These are phyloP conservation scores for Drosophila navojoa DNA, from an alignment of 1,140 invertebrate genomes.

Conservation along the genomic window DNA sequence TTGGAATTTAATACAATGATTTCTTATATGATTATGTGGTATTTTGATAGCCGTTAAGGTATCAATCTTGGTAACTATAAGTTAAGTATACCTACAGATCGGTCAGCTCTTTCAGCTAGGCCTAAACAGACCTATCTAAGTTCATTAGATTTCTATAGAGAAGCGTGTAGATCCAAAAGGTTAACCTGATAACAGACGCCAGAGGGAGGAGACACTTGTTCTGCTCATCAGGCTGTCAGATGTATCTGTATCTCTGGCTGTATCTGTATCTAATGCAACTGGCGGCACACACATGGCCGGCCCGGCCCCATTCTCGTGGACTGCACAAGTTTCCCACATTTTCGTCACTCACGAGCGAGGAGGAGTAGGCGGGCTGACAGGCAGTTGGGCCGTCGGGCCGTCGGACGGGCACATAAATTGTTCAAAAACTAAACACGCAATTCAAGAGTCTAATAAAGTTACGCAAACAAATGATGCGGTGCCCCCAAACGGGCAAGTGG, in stretches of 20 bases:
- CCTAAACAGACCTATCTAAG: no score
- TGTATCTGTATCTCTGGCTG: slow-evolving; percentile 9
- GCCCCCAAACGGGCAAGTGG: slow-evolving; percentile 70
- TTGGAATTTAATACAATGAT: no score
- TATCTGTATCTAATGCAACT: slow-evolving; percentile 39
- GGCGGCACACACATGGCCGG: slow-evolving; percentile 60
- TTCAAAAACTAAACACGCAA: slow-evolving; percentile 79
- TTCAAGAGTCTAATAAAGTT: slow-evolving; percentile 83
- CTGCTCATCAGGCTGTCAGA: slow-evolving; percentile 24
- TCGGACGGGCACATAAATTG: slow-evolving; percentile 65
- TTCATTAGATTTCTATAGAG: no score
- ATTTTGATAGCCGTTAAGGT: no score
- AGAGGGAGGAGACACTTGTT: slow-evolving; percentile 50
- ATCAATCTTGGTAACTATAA: no score
- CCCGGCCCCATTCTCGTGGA: slow-evolving; percentile 25
- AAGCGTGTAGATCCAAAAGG: no score
- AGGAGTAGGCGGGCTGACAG: not conserved
- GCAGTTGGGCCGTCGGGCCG: not conserved
- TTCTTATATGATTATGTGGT: no score
- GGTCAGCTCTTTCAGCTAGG: no score
- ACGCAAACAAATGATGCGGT: slow-evolving; percentile 82
- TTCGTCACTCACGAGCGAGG: slow-evolving; percentile 51
- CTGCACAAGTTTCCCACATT: slow-evolving; percentile 72
- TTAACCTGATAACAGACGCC: no score
- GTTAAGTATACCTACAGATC: no score